Conservation (phyloP, 2,888 invertebrate genomes). For the Chelonus formosanus region DNA sequence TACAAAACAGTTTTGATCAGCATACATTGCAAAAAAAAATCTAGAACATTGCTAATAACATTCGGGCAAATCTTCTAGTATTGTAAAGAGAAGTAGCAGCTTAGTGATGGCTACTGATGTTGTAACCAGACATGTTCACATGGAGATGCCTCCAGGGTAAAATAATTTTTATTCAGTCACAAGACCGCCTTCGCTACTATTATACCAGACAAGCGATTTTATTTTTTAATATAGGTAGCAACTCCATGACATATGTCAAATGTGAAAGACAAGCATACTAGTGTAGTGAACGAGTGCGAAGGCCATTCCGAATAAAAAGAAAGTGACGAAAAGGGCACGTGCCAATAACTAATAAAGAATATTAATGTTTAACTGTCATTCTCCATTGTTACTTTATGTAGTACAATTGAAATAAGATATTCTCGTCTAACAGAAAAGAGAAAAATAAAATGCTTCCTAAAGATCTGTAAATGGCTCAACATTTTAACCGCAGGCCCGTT, state of each 20-base stretch:
- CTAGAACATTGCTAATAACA: not conserved
- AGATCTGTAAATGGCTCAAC: conserved; percentile 1
- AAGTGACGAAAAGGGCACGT: conserved; percentile 3
- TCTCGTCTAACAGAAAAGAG: no score
- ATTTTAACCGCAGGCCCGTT: no score
- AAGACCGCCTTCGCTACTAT: not conserved
- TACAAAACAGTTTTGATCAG: no score
- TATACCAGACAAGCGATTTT: not conserved
- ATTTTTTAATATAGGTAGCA: conserved; percentile 7
- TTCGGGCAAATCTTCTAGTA: not conserved
- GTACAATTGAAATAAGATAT: no score
- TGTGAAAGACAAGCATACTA: conserved; percentile 3
- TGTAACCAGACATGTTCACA: conserved; percentile 12
- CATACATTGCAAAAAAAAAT: not conserved
- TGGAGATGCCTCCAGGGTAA: conserved; percentile 17
- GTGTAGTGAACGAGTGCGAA: not conserved
- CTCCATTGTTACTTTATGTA: no score
- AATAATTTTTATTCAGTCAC: conserved; percentile 1
- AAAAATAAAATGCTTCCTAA: not conserved
- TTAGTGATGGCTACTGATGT: conserved; percentile 19
- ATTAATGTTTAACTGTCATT: not conserved
- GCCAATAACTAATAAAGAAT: conserved; percentile 2
- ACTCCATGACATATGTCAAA: conserved; percentile 12
- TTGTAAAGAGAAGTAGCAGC: not conserved
- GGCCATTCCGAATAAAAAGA: conserved; percentile 3